Conservation (phyloP, 2,888 invertebrate genomes). For the Helicoverpa assulta region DNA sequence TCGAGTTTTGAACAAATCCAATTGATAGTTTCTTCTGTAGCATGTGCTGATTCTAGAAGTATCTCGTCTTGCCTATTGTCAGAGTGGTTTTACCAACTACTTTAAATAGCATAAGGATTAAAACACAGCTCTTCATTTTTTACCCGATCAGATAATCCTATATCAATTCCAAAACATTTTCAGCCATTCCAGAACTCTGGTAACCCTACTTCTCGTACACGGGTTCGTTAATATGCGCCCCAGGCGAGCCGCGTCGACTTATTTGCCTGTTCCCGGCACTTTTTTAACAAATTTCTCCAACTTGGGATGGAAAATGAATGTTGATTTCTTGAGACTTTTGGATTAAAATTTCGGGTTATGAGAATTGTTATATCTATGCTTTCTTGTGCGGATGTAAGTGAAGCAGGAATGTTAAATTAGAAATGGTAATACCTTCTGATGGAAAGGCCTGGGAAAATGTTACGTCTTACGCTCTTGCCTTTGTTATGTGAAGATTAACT, state of each 20-base stretch:
- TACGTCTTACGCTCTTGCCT: background rate
- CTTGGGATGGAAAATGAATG: slow-evolving; percentile 66
- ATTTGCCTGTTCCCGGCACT: slow-evolving; percentile 72
- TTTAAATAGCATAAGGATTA: too few relatives aligned
- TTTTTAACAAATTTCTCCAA: slow-evolving; percentile 74
- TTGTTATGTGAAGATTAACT: too few relatives aligned
- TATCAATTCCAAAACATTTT: slow-evolving; percentile 36
- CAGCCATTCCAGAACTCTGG: slow-evolving; percentile 44
- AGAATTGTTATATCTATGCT: slow-evolving; percentile 38
- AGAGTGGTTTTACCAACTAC: too few relatives aligned
- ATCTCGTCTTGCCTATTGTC: too few relatives aligned
- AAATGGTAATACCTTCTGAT: slow-evolving; percentile 1
- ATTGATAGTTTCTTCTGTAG: too few relatives aligned
- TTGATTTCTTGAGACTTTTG: slow-evolving; percentile 62
- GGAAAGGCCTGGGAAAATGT: background rate
- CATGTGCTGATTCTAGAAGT: too few relatives aligned
- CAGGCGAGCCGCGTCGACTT: slow-evolving; percentile 67
- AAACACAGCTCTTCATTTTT: background rate
- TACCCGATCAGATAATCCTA: background rate
- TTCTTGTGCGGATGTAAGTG: slow-evolving; percentile 19
- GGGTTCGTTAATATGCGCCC: slow-evolving; percentile 75
- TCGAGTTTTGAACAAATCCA: too few relatives aligned
- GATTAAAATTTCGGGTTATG: slow-evolving; percentile 60
- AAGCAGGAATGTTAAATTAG: slow-evolving; percentile 13
- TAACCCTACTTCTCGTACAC: slow-evolving; percentile 57